These are phyloP conservation scores for Dryococelus australis DNA, from an alignment of 2,888 invertebrate genomes.

Conservation along the genomic window DNA sequence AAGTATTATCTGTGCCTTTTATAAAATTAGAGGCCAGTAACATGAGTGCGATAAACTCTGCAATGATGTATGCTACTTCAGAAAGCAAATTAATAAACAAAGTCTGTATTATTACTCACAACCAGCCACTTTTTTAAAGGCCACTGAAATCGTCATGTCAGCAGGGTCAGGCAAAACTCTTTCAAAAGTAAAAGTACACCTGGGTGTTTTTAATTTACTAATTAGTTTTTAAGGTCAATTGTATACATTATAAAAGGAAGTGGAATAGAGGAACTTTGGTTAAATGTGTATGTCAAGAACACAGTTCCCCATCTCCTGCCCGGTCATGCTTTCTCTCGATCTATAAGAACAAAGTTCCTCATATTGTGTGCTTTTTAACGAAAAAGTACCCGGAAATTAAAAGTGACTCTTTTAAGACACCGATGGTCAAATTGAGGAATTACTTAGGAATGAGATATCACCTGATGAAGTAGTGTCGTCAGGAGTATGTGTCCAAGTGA, in stretches of 20 bases:
- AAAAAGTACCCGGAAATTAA: neutral
- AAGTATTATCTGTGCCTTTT: neutral
- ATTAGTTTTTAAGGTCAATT: conserved; percentile 4
- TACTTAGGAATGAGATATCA: conserved; percentile 21
- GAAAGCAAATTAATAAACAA: neutral
- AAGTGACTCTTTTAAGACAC: neutral
- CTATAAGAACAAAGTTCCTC: neutral
- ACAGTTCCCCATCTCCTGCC: neutral
- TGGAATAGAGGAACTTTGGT: neutral
- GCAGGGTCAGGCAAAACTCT: neutral
- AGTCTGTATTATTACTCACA: neutral
- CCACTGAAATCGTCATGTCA: conserved; percentile 19
- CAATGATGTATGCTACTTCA: conserved; percentile 4
- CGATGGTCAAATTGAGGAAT: neutral
- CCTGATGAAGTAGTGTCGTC: neutral
- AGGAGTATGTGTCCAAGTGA: neutral
- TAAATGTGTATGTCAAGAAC: neutral
- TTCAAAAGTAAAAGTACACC: neutral
- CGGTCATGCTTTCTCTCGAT: neutral
- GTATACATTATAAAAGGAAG: conserved; percentile 7
- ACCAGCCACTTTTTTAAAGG: neutral
- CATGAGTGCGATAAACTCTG: neutral
- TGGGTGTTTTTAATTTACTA: neutral
- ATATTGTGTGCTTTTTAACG: neutral
- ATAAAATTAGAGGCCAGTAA: conserved; percentile 17